phyloP scores from a whole-genome alignment of 2,888 invertebrate species.

The Stenchaetothrips biformis region DNA sequence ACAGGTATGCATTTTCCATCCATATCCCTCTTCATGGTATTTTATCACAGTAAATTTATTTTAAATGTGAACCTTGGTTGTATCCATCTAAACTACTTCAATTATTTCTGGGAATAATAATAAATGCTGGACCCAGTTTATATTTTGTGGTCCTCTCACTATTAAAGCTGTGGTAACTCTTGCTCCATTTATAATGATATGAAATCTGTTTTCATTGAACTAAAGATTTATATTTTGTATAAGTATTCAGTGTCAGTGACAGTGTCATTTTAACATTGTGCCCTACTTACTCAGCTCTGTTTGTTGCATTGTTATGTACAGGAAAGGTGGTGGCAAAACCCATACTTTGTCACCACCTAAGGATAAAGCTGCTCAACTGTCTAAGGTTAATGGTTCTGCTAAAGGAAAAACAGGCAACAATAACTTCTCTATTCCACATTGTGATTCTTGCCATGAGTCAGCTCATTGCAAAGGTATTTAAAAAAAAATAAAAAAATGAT shows the following conservation, averaged over 20 bases:
- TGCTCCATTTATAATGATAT: neutral
- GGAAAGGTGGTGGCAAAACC: neutral
- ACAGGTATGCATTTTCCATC: neutral
- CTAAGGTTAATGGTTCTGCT: conserved; percentile 35
- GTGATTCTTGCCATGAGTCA: conserved; percentile 52
- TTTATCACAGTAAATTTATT: neutral
- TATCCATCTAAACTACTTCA: no score
- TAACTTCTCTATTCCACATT: conserved; percentile 37
- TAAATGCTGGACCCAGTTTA: neutral
- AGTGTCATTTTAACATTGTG: neutral
- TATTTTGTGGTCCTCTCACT: neutral
- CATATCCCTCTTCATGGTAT: neutral
- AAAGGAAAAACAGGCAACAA: conserved; percentile 35
- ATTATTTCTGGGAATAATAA: neutral
- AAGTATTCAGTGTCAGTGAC: neutral
- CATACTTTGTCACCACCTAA: neutral
- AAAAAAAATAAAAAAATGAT: neutral
- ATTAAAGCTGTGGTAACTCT: no score
- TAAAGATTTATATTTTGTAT: neutral
- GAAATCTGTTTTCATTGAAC: neutral
- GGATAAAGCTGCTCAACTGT: conserved; percentile 31
- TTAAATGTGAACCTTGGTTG: neutral
- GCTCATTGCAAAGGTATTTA: neutral
- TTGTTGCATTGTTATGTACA: neutral
- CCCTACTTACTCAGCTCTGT: neutral